Evolutionary conservation across 2,888 invertebrate species (phyloP), one percentile per base, ranked within the genome.

Genomic region (Belgica antarctica): DNA sequence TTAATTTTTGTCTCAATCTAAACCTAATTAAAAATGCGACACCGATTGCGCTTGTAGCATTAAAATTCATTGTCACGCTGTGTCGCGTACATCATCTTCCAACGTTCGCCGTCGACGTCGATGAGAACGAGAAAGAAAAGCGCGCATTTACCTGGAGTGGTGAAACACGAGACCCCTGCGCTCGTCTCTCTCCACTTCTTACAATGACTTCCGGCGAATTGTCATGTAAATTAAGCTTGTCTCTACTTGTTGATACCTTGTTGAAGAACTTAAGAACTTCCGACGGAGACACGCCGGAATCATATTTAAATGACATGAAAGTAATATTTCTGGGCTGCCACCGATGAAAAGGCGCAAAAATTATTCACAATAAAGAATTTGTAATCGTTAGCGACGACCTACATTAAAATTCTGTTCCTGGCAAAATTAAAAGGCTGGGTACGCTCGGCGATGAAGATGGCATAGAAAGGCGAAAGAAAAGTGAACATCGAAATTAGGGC

Each of bases 401-500:
- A n/a, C n/a, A n/a, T n/a, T n/a, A n/a, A n/a, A 41, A n/a, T 10
- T n/a, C 15, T 2, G 41, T 41, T 41, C 12, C 15, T 41, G 15
- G n/a, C 10, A 7, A 7, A 31, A 31, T n/a, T 10, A 15, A 41
- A 41, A 41, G 2, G 2, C 3, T 15, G 4, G n/a, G 41, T 22
- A 8, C 34, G 34, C 12, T 31, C 34, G 34, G 22, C 17, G 22
- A 52, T 17, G 52, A 52, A 52, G 52, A 17, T 25, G 65, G 12
- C n/a, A n/a, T n/a, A n/a, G n/a, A n/a, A n/a, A n/a, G n/a, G 36
- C 22, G 41, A 63, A 34, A 8, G 25, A 27, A 66, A 66, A 66
- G 52, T 66, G 66, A 66, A 52, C 66, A 66, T 66, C 65, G 41
- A n/a, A 41, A 65, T 41, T 65, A 65, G 65, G 46, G 46, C 41